Evolutionary conservation across 1,140 invertebrate species (phyloP).

Genomic region (Megalopta genalis): DNA sequence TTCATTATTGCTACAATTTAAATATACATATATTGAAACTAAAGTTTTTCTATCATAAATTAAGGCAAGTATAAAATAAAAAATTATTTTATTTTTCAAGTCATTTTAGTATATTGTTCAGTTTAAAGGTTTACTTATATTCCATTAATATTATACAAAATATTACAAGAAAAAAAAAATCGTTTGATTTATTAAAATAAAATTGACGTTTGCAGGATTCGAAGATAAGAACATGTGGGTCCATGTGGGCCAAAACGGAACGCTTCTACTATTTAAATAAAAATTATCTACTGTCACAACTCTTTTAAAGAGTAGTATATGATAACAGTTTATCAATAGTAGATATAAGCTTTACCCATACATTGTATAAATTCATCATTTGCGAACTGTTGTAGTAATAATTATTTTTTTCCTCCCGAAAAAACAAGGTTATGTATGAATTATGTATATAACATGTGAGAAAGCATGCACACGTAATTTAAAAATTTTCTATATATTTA

Average conservation of each 20-base stretch:
- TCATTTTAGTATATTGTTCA: neutral
- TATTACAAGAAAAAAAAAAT: neutral
- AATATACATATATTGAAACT: neutral
- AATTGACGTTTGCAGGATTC: conserved; percentile 8
- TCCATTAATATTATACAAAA: neutral
- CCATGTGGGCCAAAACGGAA: neutral
- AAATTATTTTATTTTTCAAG: neutral
- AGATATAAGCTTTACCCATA: neutral
- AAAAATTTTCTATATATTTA: neutral
- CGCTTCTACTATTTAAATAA: neutral
- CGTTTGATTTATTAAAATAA: neutral
- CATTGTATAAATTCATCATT: neutral
- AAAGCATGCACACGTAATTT: neutral
- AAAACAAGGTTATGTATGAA: conserved; percentile 30
- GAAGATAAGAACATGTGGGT: conserved; percentile 9
- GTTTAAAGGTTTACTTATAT: neutral
- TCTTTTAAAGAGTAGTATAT: neutral
- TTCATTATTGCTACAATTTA: conserved; percentile 37
- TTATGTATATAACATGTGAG: neutral
- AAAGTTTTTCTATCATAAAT: neutral
- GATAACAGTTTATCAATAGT: neutral
- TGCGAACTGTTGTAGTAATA: neutral
- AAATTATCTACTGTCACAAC: neutral
- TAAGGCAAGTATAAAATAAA: neutral
- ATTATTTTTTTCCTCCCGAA: neutral